Evolutionary conservation across 1,140 invertebrate species (phyloP), one percentile per base, ranked within the genome.

Genomic region (Cyclargus thomasi): DNA sequence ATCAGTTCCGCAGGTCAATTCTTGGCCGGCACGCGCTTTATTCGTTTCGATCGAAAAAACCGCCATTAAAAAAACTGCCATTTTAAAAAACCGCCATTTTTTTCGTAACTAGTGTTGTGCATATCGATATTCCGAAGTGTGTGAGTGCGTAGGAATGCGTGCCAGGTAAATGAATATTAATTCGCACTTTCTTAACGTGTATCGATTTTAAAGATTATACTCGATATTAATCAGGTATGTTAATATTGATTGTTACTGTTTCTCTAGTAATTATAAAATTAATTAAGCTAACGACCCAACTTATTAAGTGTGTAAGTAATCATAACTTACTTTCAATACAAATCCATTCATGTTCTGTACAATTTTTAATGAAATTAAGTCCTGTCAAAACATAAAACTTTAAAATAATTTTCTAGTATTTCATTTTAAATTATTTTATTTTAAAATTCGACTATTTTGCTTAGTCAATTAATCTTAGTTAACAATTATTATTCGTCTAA

Each of bases 1-100:
- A 73, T 81, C 77, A 79, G 81, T 82, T 79, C 73, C 80, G 67
- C 78, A 76, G 79, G 78, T 82, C 77, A 81, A 70, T 71, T 69
- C 77, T 67, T 35, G 62, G 68, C 68, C 71, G 65, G 21, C 74
- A 75, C 75, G 71, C 78, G 72, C 70, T 18, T 55, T 17, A 8
- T 11, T 20, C 8, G 18, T 55, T 55, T 17, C 53, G 16, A 18
- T 55, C 35, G 8, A 47, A 64, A 35, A 23, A 63, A 57, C 29
- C 29, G 29, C 29, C 29, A 29, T 29, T 29, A 7, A 65, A 47
- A 39, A 62, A 2, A 53, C 22, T 21, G 62, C 18, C 63, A 18
- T 18, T 63, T 67, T 67, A 62, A 47, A 36, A 59, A 2, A 53
- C 23, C 35, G 53, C 18, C 63, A 18, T 29, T 63, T 67, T 67